Evolutionary conservation across 2,113 vertebrate genomes (phyloP).

Genomic region (Platysternon megacephalum): DNA sequence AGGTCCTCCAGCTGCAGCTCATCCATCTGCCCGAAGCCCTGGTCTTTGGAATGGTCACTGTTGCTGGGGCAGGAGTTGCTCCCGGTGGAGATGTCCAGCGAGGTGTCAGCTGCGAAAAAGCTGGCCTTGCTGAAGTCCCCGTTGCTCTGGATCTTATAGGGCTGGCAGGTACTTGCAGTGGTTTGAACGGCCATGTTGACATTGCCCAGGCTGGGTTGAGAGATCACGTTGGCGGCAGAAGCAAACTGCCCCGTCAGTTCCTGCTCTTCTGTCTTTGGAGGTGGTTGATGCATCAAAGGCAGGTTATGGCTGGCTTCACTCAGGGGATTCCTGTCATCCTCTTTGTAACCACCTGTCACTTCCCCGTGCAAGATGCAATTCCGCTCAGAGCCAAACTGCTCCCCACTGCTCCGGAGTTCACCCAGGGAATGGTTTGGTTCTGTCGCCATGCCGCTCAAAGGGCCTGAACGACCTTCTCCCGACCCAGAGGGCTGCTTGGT

Average conservation of each 20-base stretch:
- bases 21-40: conserved; percentile 79
- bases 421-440: conserved; percentile 73
- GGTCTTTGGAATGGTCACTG: conserved; percentile 80
- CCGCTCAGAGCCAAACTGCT: conserved; percentile 75
- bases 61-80: conserved; percentile 80
- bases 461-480: conserved; percentile 56
- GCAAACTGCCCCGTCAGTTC: conserved; percentile 70
- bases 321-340: conserved; percentile 65
- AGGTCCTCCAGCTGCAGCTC: conserved; percentile 83
- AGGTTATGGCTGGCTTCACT: conserved; percentile 67
- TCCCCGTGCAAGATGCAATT: conserved; percentile 70
- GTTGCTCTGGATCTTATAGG: conserved; percentile 82
- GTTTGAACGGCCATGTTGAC: conserved; percentile 54
- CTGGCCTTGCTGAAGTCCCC: conserved; percentile 78
- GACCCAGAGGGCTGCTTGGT: conserved; percentile 68
- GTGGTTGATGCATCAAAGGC: conserved; percentile 58
- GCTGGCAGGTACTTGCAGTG: conserved; percentile 65
- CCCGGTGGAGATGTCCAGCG: conserved; percentile 73
- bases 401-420: conserved; percentile 50
- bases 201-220: conserved; percentile 58
- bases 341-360: conserved; percentile 69
- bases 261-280: conserved; percentile 85
- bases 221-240: conserved; percentile 50
- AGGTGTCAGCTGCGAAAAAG: conserved; percentile 78
- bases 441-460: conserved; percentile 47